Evolutionary conservation across 2,113 vertebrate species (phyloP).

Genomic region (Montifringilla adamsi): DNA sequence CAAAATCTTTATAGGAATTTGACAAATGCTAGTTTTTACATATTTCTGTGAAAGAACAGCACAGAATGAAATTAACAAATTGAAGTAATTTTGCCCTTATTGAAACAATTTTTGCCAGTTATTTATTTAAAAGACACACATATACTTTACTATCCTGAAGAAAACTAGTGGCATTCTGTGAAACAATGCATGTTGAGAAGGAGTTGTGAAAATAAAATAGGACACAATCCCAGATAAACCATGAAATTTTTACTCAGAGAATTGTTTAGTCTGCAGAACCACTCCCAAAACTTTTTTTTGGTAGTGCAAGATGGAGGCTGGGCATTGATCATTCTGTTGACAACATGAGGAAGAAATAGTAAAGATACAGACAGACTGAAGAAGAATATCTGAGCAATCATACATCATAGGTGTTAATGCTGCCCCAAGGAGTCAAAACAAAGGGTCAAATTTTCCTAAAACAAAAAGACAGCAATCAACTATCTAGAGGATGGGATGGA

Average conservation of each 20-base stretch:
- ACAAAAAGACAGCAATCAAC: not conserved
- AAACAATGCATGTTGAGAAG: not conserved
- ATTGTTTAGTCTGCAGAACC: not conserved
- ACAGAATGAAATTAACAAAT: not conserved
- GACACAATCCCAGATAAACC: not conserved
- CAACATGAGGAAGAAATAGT: not conserved
- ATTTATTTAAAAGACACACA: not conserved
- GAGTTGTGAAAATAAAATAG: not conserved
- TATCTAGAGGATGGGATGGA: not conserved
- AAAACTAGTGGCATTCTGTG: not conserved
- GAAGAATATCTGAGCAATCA: not conserved
- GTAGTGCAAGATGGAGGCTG: not conserved
- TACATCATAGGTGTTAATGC: not conserved
- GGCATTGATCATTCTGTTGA: not conserved
- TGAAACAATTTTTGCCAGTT: not conserved
- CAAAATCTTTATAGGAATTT: not conserved
- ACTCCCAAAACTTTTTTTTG: not conserved
- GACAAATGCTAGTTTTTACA: accelerated
- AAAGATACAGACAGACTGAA: not conserved
- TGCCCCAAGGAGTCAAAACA: not conserved
- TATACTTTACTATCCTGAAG: not conserved
- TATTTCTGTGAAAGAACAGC: not conserved
- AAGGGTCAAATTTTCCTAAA: not conserved
- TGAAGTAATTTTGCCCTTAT: not conserved
- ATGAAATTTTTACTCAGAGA: not conserved